phyloP scores from a whole-genome alignment of 2,888 invertebrate genomes.

The Galerucella pusilla region DNA sequence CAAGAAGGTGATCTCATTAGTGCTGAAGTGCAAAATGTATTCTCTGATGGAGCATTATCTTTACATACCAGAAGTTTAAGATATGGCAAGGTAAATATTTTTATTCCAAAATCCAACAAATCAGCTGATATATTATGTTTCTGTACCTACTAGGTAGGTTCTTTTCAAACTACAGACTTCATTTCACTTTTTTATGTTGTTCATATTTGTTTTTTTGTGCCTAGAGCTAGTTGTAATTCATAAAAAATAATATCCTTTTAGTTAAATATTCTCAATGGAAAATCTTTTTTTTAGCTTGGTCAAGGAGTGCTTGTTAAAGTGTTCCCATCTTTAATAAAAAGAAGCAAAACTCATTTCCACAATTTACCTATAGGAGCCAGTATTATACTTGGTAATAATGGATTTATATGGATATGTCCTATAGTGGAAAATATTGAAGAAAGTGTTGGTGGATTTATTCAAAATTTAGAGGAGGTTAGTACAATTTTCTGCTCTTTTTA shows the following conservation, averaged over 20 bases:
- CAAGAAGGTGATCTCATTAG: slow-evolving; percentile 96
- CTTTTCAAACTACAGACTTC: too few species aligned
- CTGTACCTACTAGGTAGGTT: too few species aligned
- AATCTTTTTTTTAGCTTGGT: slow-evolving; percentile 69
- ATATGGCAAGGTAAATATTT: slow-evolving; percentile 87
- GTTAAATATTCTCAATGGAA: too few species aligned
- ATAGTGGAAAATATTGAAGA: slow-evolving; percentile 72
- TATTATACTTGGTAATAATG: slow-evolving; percentile 95
- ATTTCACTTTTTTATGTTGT: too few species aligned
- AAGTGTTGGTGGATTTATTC: slow-evolving; percentile 79
- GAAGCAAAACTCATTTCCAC: slow-evolving; percentile 96
- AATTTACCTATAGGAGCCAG: slow-evolving; percentile 91
- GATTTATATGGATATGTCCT: slow-evolving; percentile 94
- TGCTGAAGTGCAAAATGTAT: slow-evolving; percentile 96
- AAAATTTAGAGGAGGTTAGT: slow-evolving; percentile 75
- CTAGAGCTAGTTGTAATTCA: not conserved
- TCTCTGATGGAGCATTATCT: slow-evolving; percentile 90
- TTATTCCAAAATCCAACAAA: too few species aligned
- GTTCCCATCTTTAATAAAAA: slow-evolving; percentile 89
- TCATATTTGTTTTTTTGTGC: too few species aligned
- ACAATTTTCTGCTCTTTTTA: not conserved
- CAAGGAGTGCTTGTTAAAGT: slow-evolving; percentile 93
- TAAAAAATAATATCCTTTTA: too few species aligned
- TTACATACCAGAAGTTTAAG: slow-evolving; percentile 95
- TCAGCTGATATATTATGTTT: too few species aligned